Base-by-base conservation (phyloP, 2,888 invertebrate genomes). In the Theretra japonica region DNA sequence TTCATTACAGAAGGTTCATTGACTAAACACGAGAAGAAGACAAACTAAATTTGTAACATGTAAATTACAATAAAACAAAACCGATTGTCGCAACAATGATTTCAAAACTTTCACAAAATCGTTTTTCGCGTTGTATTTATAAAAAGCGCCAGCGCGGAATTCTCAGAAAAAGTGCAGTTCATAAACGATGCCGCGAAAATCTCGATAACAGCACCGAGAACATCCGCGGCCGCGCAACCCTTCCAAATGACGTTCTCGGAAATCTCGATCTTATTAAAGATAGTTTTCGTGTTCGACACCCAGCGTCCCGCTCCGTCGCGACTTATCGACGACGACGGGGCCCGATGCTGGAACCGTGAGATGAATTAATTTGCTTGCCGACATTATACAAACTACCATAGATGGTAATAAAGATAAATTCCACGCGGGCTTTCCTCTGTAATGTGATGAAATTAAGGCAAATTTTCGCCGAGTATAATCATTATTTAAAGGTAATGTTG, bases 281-380 rank as follows among this genome's bases (percentile, higher is more conserved):
- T 92, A 93, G 92, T 86, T 86, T 88, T 87, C 83, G 83, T 86
- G 85, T 86, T 86, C 86, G 86, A 81, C 84, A 84, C 87, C 88
- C 82, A 78, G 80, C 82, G 83, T 65, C 65, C n/a, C 65, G 15
- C 23, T 21, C 23, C 82, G 79, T 77, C 83, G 83, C 75, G 83
- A 90, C 87, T 90, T 92, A 90, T 91, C 90, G 83, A 83, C 82
- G 82, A 79, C 65, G 87, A 89, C 91, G 91, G 62, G 75, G 75
- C 74, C 73, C 79, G 78, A 75, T 76, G 85, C 82, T 80, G 86
- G 83, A 84, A 87, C 83, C 92, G 90, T 91, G 90, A 88, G 86
- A 89, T 89, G 92, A 93, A 93, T 93, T 92, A 92, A 93, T 92
- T 92, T 88, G 82, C 87, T 86, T 83, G 84, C 85, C 83, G 85